Base-by-base conservation (phyloP, 2,797 vertebrate species). In the Paratrypauchen microcephalus region DNA sequence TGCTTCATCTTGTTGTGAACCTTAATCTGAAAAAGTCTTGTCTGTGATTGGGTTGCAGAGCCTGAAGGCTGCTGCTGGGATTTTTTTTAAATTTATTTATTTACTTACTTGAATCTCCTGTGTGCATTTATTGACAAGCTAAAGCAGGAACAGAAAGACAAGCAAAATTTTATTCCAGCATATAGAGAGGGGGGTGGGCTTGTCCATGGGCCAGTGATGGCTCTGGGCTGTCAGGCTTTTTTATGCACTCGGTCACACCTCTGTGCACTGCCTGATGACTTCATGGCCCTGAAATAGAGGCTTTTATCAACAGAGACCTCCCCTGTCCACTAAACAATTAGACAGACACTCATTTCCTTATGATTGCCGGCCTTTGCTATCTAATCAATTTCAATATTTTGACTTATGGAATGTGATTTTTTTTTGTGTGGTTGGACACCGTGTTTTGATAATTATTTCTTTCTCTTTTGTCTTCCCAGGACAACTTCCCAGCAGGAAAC, bases 401-500 rank as follows among this genome's bases (percentile, higher is more conserved):
- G 61, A 65, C 57, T 57, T 74, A 70, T 78, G 71, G 19, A 12
- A 67, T 65, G 78, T 77, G 77, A 81, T 36, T 36, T 36, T 9
- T 32, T 32, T 32, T 6, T 32, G 0, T 30, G 30, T 60, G 47
- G 74, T 48, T 76, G 69, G 76, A 68, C 60, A 64, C 57, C 69
- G 66, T 63, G 36, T 67, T 74, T 63, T 52, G 61, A 69, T 36
- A 41, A 63, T 60, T 13, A 57, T 56, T 47, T 55, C 47, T 66
- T 74, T 66, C 72, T 59, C 41, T 72, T 68, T 66, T 81, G 68
- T 70, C 56, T 64, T 28, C 72, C 60, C 76, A 99, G 97, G 97
- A 98, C 87, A 98, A 99, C 83, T 99, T 99, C 78, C 96, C 97
- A 54, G 97, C 97, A 68, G 93, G 95, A 80, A 99, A 95, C 84